Evolutionary conservation across 2,797 vertebrate species (phyloP).

Genomic region (Echiichthys vipera): DNA sequence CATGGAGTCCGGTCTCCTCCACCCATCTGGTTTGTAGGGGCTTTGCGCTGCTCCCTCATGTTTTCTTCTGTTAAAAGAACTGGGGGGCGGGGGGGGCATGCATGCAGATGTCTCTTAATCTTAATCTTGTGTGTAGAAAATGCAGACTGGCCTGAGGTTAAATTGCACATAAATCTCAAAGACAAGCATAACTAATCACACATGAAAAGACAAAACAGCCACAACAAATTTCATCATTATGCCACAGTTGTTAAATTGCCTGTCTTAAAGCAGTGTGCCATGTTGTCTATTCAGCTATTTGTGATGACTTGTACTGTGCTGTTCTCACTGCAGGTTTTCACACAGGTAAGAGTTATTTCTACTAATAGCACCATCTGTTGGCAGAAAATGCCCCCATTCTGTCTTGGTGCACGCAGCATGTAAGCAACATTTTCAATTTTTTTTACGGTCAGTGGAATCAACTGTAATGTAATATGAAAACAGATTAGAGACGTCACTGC

Average conservation of each 20-base stretch:
- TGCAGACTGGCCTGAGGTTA: not conserved
- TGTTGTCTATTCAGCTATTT: slow-evolving; percentile 16
- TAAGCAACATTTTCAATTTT: slow-evolving; percentile 38
- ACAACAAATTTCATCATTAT: not conserved
- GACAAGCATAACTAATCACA: not conserved
- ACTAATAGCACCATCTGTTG: slow-evolving; percentile 77
- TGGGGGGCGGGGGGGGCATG: not conserved
- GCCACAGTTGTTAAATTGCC: not conserved
- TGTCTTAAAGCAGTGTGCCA: not conserved
- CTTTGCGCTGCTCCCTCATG: slow-evolving; percentile 38
- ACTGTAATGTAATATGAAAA: slow-evolving; percentile 36
- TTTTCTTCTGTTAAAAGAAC: slow-evolving; percentile 41
- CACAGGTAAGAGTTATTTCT: slow-evolving; percentile 46
- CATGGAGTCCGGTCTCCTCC: slow-evolving; percentile 53
- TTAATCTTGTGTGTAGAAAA: not conserved
- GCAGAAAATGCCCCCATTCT: slow-evolving; percentile 63
- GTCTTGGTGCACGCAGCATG: slow-evolving; percentile 46
- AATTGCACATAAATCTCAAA: not conserved
- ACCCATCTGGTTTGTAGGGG: slow-evolving; percentile 64
- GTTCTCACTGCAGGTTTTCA: slow-evolving; percentile 39
- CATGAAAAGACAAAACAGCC: not conserved
- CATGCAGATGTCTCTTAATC: slow-evolving; percentile 5
- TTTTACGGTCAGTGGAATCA: slow-evolving; percentile 34
- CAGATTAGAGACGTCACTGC: slow-evolving; percentile 29
- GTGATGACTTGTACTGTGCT: slow-evolving; percentile 10